A percentile compares a stretch with the other conserved stretches of the same genome.
These are phyloP conservation scores for Dasypus novemcinctus DNA, from an alignment of 2,113 vertebrate genomes.

Conservation along the genomic window DNA sequence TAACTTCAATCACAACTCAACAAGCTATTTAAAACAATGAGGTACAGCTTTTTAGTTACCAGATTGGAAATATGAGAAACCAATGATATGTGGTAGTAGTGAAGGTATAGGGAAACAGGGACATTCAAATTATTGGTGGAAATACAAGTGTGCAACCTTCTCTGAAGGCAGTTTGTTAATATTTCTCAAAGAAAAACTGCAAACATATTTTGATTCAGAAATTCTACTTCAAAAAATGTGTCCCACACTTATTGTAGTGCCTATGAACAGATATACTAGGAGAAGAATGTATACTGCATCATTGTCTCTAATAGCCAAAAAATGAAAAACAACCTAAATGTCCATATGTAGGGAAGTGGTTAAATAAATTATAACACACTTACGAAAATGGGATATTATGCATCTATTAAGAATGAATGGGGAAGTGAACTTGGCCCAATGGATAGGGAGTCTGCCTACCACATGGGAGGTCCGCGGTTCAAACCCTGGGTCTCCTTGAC, in stretches of 20 bases:
- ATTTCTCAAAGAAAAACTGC: background rate
- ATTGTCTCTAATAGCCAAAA: background rate
- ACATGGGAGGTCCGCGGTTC: too few species aligned
- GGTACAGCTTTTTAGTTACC: background rate
- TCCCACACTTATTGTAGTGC: background rate
- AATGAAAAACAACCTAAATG: background rate
- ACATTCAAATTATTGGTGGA: background rate
- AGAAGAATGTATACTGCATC: background rate
- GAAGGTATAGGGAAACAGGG: background rate
- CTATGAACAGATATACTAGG: background rate
- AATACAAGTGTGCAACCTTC: background rate
- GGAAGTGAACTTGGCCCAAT: too few species aligned
- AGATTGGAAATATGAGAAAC: background rate
- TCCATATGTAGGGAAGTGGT: background rate
- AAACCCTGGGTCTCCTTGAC: too few species aligned
- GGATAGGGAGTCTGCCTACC: too few species aligned
- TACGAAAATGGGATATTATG: background rate
- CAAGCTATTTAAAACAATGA: conserved; percentile 8
- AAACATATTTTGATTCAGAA: background rate
- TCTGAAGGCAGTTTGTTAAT: background rate
- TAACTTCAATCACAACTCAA: background rate
- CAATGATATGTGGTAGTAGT: background rate
- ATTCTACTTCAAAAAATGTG: background rate
- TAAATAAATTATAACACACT: background rate
- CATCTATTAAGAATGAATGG: background rate